Base-by-base conservation (phyloP, 2,888 invertebrate genomes). In the Clepsis dumicolana region DNA sequence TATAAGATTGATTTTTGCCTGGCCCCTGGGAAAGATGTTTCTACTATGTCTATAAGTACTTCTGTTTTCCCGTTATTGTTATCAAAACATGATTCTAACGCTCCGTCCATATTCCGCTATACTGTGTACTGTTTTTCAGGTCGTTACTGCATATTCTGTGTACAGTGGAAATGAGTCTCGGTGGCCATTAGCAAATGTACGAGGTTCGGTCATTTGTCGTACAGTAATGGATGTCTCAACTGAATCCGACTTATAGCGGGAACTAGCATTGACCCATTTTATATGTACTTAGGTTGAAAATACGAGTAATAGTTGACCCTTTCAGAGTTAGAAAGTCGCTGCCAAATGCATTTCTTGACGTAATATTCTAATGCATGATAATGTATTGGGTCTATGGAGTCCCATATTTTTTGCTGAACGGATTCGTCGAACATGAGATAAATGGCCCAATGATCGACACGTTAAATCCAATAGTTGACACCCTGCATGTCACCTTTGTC, bases 161-260 rank as follows among this genome's bases (percentile, higher is more conserved):
- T 70, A 74, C 75, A 69, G 75, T 73, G 72, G 72, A 77, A 72
- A 41, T 41, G n/a, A 75, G 48, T 48, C 76, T 77, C 74, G 71
- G 76, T 74, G 75, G 75, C 80, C 80, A 83, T 85, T 84, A 84
- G 81, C 56, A 76, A 73, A 54, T 69, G 71, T 79, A 77, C 75
- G 76, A 80, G 75, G 75, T 75, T 73, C 73, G 80, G 79, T 81
- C 81, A 79, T 84, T 83, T 82, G 76, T 85, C 80, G 79, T 71
- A 72, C 78, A 76, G 71, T 80, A 75, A 80, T 74, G 64, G 73
- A 73, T 70, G 72, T 64, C 57, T 56, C 41, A 44, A 65, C 59
- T 64, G 69, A 71, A 73, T 74, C 70, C 63, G 71, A 70, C 71
- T 70, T 68, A 65, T 59, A 57, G 62, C 66, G 48, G 53, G 61